Evolutionary conservation across 2,113 vertebrate genomes (phyloP).

Genomic region (Lathamus discolor): DNA sequence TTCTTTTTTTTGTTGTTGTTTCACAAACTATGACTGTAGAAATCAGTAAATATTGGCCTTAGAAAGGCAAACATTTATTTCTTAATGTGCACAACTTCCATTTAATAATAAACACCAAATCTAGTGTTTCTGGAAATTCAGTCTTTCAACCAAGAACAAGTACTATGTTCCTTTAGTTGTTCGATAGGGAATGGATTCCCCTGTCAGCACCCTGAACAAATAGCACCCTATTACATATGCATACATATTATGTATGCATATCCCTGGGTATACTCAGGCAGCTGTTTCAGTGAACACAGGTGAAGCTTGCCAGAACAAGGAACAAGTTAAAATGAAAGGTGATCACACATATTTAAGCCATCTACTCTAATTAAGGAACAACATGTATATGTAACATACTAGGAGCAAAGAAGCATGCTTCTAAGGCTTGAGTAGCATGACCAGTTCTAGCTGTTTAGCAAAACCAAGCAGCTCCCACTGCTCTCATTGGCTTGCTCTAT

Average conservation of each 20-base stretch:
- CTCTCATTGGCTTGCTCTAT: not conserved
- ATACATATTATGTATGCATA: not conserved
- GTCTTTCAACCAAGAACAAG: not conserved
- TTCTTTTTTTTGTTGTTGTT: not conserved
- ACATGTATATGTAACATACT: rapidly evolving
- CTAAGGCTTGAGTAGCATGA: not conserved
- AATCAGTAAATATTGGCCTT: not conserved
- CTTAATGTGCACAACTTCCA: not conserved
- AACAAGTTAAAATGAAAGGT: not conserved
- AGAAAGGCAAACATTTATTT: not conserved
- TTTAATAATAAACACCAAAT: not conserved
- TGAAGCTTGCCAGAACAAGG: not conserved
- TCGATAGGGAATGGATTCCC: not conserved
- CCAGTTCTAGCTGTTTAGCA: not conserved
- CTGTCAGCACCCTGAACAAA: not conserved
- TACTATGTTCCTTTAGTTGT: not conserved
- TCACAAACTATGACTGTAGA: not conserved
- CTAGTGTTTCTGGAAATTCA: not conserved
- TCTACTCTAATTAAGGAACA: not conserved
- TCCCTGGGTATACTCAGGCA: not conserved
- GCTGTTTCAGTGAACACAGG: not conserved
- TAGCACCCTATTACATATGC: not conserved
- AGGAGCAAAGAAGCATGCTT: not conserved
- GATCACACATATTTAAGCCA: not conserved
- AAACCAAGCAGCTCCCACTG: not conserved